Conservation (phyloP, 2,888 invertebrate species). For the Tachina lurida region DNA sequence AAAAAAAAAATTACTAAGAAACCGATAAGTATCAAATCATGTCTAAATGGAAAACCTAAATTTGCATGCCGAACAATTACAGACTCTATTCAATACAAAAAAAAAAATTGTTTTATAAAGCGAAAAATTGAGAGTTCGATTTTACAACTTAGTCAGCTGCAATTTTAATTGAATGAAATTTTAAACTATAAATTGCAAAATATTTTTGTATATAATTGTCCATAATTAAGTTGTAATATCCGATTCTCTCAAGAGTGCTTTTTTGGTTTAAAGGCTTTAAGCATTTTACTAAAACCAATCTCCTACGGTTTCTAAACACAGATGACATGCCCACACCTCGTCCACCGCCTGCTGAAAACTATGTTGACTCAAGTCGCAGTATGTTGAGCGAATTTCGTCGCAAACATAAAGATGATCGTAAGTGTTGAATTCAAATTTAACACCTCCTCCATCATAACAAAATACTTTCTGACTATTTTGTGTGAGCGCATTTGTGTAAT, state of each 20-base stretch:
- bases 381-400: conserved; percentile 84
- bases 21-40: conserved; percentile 81
- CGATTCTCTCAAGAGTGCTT: neutral
- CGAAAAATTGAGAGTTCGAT: neutral
- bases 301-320: conserved; percentile 63
- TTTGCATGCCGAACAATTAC: conserved; percentile 79
- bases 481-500: conserved; percentile 52
- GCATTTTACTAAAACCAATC: conserved; percentile 5
- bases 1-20: conserved; percentile 72
- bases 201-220: neutral
- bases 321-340: conserved; percentile 81
- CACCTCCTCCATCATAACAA: conserved; percentile 41
- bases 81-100: conserved; percentile 62
- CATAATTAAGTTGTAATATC: conserved; percentile 4
- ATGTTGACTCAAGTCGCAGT: conserved; percentile 80
- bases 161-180: neutral
- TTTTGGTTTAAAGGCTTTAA: neutral
- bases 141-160: neutral
- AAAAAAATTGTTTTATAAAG: neutral
- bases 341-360: conserved; percentile 81
- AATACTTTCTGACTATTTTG: conserved; percentile 35
- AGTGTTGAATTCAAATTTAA: conserved; percentile 80
- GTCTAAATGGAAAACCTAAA: conserved; percentile 51
- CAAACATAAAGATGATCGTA: conserved; percentile 87
- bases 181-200: neutral